phyloP scores from a whole-genome alignment of 2,797 vertebrate genomes.

The Zonotrichia albicollis region DNA sequence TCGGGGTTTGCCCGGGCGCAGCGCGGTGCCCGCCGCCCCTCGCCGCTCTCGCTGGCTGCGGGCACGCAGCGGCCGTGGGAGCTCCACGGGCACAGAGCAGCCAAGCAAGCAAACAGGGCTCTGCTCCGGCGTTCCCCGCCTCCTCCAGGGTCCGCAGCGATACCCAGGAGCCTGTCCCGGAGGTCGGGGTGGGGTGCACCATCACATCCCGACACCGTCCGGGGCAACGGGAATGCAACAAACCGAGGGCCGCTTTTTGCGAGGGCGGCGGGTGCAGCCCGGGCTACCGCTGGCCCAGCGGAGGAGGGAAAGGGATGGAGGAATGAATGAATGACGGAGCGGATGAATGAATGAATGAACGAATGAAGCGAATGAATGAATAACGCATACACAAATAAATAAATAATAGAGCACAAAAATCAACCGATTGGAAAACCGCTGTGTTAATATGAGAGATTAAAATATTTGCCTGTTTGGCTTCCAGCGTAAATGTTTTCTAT shows the following conservation, averaged over 20 bases:
- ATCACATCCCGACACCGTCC: neutral
- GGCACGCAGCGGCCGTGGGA: neutral
- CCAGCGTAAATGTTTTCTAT: conserved; percentile 47
- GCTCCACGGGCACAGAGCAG: neutral
- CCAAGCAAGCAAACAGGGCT: neutral
- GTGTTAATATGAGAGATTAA: conserved; percentile 59
- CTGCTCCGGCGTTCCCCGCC: too few relatives aligned
- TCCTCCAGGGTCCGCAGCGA: neutral
- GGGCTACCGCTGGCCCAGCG: too few relatives aligned
- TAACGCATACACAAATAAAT: conserved; percentile 36
- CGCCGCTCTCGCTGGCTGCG: fast-evolving
- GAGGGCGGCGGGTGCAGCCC: neutral
- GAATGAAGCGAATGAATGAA: conserved; percentile 13
- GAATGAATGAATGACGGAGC: neutral
- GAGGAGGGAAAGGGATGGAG: neutral
- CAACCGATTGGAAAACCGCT: conserved; percentile 50
- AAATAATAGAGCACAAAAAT: conserved; percentile 19
- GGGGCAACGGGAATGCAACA: neutral
- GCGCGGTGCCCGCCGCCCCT: neutral
- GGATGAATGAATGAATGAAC: neutral
- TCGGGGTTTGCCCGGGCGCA: neutral
- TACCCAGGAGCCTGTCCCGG: neutral
- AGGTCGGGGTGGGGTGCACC: neutral
- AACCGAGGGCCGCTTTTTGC: neutral
- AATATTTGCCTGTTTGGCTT: conserved; percentile 61